Base-by-base conservation (phyloP, 2,888 invertebrate genomes). In the Molorchus minor region DNA sequence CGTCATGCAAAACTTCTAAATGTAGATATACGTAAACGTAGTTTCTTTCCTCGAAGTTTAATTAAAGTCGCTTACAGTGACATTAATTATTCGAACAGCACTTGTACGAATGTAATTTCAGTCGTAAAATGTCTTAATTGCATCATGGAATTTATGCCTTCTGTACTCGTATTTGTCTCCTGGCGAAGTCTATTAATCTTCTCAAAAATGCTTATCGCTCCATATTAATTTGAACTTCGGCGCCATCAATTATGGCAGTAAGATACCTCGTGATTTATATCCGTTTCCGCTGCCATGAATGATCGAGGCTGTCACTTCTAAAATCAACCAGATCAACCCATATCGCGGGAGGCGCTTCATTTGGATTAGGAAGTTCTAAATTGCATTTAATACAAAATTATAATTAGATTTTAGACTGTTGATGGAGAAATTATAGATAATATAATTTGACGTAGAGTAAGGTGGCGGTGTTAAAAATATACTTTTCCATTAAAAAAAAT, bases 91-190 rank as follows among this genome's bases (percentile, higher is more conserved):
- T 52, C 17, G 41, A 30, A 10, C 13, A 21, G 30, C 21, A 36
- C 30, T 40, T 40, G 16, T 10, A 29, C 16, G n/a, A 13, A 36
- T 29, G 52, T 41, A 52, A 52, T 52, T 52, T 41, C 10, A 25
- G 52, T 52, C 29, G 41, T 52, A 52, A 52, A 52, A 52, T 52
- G 40, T 52, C 52, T 30, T 35, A 16, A 13, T 35, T 49, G 25
- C 49, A 7, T 30, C 30, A 52, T 30, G 10, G 41, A 52, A 52
- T 52, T 52, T 52, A 52, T 41, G 41, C 25, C 52, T 41, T 41
- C 30, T 17, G 52, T 52, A 57, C 44, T 57, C 29, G 44, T 51
- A 51, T 57, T 57, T 57, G 56, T 57, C 51, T 51, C 25, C 25
- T 30, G 25, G 44, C 20, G 29, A 15, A 17, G 21, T 57, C 44